Base-by-base conservation (phyloP, 2,888 invertebrate genomes). In the Lasioglossum leucozonium region DNA sequence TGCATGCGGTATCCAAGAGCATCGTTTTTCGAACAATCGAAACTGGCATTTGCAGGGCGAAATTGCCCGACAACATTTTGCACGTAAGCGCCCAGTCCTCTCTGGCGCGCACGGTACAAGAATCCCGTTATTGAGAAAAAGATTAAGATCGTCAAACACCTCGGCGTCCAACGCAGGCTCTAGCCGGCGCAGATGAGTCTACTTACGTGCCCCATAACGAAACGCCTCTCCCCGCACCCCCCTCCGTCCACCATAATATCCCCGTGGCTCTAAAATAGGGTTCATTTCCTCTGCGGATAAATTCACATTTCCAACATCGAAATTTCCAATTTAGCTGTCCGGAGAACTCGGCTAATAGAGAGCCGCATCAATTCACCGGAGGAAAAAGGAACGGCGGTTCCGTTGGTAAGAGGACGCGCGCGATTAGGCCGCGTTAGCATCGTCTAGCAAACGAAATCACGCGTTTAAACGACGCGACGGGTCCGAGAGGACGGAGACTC, bases 401-500 rank as follows among this genome's bases (percentile, higher is more conserved):
- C 34, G 34, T 34, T 55, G 55, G 40, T 37, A 74, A 72, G 30
- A 30, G 11, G 22, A 10, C 37, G 16, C 22, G 16, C 22, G 42
- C 80, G 88, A 86, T 87, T 71, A 85, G 55, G 51, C 75, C 34
- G 72, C 71, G 85, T 88, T 86, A 84, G 78, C 62, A 78, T 82
- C 75, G 58, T 67, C 81, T 74, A 77, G 72, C 77, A 78, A 69
- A 81, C 76, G 69, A 90, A 88, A 90, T 85, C 87, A 87, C 10
- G n/a, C 44, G 55, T n/a, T 55, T 55, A 55, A 90, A 87, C 83
- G 82, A 80, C 74, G 71, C 62, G 80, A 5, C 18, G 8, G 8
- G 13, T 11, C n/a, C 16, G 88, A 51, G 72, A 79, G 22, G 22
- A 76, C 87, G 85, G 85, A 83, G 82, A 82, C 67, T 18, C 44